Percentiles rank a stretch among this genome's conserved stretches.
These are phyloP conservation scores for Mus musculus DNA, from an alignment of 2,113 vertebrate species.

Conservation along the genomic window GRCm39 chr13:63262501-63263000, in stretches of 20 bases:
- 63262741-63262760: conserved; percentile 39
- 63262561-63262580: conserved; percentile 58
- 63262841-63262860: background rate
- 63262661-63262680: conserved; percentile 45
- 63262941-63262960: conserved; percentile 36
- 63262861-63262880: background rate
- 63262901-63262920: background rate
- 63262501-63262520: conserved; percentile 71
- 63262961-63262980: conserved; percentile 41
- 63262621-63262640: conserved; percentile 62
- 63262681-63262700: conserved; percentile 38
- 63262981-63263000: background rate
- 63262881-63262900: conserved; percentile 22
- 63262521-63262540: conserved; percentile 76
- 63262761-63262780: background rate
- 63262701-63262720: conserved; percentile 9
- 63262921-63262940: background rate
- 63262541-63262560: conserved; percentile 46
- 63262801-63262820: background rate
- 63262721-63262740: background rate
- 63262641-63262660: conserved; percentile 61
- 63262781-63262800: background rate
- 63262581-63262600: background rate
- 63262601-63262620: conserved; percentile 41
- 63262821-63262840: background rate